Evolutionary conservation across 1,140 invertebrate species (phyloP).

Genomic region (Leptopilina boulardi): DNA sequence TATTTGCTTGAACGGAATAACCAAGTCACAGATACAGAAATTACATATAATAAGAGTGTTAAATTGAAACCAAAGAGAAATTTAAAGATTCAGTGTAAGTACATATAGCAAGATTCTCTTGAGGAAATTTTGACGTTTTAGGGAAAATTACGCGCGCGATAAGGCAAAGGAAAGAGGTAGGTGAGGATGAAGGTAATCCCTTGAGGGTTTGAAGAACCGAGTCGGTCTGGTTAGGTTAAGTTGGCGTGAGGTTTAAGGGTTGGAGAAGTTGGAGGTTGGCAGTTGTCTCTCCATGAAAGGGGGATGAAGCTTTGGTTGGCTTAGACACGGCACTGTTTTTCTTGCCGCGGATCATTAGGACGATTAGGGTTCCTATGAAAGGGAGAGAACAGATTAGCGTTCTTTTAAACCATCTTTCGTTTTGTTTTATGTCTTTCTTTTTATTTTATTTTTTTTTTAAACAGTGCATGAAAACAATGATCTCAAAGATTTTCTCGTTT

Average conservation of each 20-base stretch:
- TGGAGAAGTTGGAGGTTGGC: slow-evolving; percentile 59
- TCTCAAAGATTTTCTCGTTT: neutral
- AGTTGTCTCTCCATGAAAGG: slow-evolving; percentile 62
- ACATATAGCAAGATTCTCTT: neutral
- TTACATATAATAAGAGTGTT: too few species aligned
- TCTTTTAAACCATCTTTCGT: slow-evolving; percentile 6
- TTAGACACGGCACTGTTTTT: slow-evolving; percentile 73
- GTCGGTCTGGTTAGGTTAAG: slow-evolving; percentile 64
- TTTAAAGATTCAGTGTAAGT: too few species aligned
- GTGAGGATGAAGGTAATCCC: slow-evolving; percentile 54
- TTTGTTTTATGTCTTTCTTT: neutral
- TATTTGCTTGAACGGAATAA: too few species aligned
- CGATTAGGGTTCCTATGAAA: slow-evolving; percentile 72
- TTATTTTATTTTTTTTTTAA: neutral
- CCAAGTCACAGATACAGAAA: too few species aligned
- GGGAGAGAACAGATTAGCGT: slow-evolving; percentile 72
- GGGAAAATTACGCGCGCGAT: slow-evolving; percentile 29
- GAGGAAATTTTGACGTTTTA: neutral
- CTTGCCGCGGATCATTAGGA: slow-evolving; percentile 75
- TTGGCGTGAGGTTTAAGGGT: slow-evolving; percentile 57
- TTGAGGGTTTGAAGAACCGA: slow-evolving; percentile 56
- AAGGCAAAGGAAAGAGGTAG: slow-evolving; percentile 44
- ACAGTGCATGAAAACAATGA: neutral
- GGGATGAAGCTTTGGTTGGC: slow-evolving; percentile 70
- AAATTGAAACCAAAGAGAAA: too few species aligned